Base-by-base conservation (phyloP, 2,797 vertebrate genomes). In the Rhinogobio ventralis region DNA sequence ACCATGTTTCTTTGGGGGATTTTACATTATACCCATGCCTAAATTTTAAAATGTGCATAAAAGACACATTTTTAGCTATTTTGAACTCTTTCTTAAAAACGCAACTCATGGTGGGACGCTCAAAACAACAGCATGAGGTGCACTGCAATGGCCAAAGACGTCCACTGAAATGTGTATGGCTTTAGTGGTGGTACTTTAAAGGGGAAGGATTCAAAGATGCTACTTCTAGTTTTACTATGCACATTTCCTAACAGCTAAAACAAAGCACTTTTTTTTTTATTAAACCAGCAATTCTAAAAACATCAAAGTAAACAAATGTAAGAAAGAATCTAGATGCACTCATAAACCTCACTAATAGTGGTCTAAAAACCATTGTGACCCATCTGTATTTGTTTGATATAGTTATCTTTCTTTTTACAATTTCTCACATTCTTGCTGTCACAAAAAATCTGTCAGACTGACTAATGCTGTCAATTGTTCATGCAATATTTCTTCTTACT, bases 401-500 rank as follows among this genome's bases (percentile, higher is more conserved):
- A 77, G 23, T 62, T 66, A 75, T 66, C 19, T 15, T 55, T 15
- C 5, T 28, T 17, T 68, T 68, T 76, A 51, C 11, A 73, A 57
- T 55, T 69, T 53, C 49, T 57, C 74, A 30, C 25, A 25, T 78
- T 69, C 10, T 46, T 46, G 42, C 30, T 25, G 74, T 84, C 51
- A 46, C 25, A 30, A 74, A n/a, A 51, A 82, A 82, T 81, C 8
- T 69, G n/a, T 84, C 28, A 66, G 11, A 49, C 20, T 39, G 42
- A 36, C 57, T 74, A 49, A 51, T 51, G 55, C 71, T 82, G 71
- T 82, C 80, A 83, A 57, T 19, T 83, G n/a, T 68, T 68, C 57
- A 73, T 45, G 51, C 23, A 30, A 79, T 57, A 36, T 66, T 67
- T 74, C 23, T 75, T 73, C 79, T 77, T 57, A 53, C 62, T 81